Percentiles rank a stretch among this genome's conserved stretches.
Conservation (phyloP, 2,113 vertebrate species). For the Microcebus jonahi region DNA sequence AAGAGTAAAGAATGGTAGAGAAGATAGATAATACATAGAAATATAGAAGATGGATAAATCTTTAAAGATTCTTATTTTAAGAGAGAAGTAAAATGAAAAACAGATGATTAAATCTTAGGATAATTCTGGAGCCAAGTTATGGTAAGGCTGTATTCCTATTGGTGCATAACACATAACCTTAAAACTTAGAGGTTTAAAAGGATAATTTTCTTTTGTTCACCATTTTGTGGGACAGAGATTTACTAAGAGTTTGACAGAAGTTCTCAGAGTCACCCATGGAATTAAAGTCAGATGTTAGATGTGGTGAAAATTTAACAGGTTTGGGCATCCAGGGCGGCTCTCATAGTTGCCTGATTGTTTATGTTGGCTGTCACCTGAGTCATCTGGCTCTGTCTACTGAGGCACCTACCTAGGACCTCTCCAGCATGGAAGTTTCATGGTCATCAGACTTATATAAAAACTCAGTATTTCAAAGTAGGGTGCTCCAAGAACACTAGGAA, state of each 20-base stretch:
- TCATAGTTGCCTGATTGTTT: not conserved
- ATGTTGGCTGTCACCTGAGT: not conserved
- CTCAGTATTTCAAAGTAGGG: not conserved
- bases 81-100: not conserved
- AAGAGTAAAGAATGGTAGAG: not conserved
- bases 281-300: not conserved
- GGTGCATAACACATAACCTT: not conserved
- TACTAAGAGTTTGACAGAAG: not conserved
- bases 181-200: not conserved
- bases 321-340: not conserved
- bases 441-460: not conserved
- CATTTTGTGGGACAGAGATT: not conserved
- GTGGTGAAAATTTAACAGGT: not conserved
- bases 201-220: not conserved
- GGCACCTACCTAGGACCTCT: not conserved
- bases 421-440: not conserved
- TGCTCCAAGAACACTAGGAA: not conserved
- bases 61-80: not conserved
- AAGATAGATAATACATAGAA: not conserved
- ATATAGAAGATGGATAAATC: not conserved
- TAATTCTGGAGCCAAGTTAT: not conserved
- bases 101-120: not conserved
- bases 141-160: not conserved
- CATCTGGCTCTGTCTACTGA: accelerated
- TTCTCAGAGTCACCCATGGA: not conserved